Percentiles rank a stretch among this genome's conserved stretches.
Evolutionary conservation across 2,888 invertebrate genomes (phyloP).

Genomic region (Allolobophora icterica): DNA sequence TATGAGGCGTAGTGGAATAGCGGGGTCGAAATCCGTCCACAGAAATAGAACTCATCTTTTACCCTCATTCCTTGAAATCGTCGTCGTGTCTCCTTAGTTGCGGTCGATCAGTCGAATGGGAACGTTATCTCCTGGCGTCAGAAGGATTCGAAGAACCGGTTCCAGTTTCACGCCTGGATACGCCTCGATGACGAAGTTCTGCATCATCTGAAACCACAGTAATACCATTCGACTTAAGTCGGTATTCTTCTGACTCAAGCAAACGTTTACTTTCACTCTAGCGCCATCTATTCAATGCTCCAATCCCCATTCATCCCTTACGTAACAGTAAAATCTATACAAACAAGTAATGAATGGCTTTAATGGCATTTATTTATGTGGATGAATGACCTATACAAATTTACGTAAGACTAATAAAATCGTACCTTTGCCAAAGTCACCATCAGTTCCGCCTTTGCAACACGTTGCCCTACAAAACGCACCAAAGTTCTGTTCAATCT

Average conservation of each 20-base stretch:
- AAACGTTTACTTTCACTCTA: too few species aligned
- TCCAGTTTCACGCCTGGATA: conserved; percentile 51
- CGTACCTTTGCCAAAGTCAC: conserved; percentile 73
- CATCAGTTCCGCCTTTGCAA: conserved; percentile 78
- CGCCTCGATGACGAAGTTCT: conserved; percentile 55
- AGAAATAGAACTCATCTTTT: not conserved
- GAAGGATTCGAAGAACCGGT: conserved; percentile 57
- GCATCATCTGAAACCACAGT: conserved; percentile 57
- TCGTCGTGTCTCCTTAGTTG: not conserved
- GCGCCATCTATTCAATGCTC: too few species aligned
- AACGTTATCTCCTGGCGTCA: conserved; percentile 58
- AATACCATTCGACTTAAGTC: too few species aligned
- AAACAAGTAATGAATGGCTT: too few species aligned
- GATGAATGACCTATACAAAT: not conserved
- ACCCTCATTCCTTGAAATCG: not conserved
- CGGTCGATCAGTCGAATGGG: conserved; percentile 51
- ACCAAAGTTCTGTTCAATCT: not conserved
- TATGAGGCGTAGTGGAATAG: not conserved
- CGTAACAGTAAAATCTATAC: too few species aligned
- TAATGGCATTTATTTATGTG: too few species aligned
- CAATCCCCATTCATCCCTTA: too few species aligned
- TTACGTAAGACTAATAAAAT: not conserved
- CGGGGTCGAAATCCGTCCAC: not conserved
- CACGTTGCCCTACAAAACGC: conserved; percentile 46
- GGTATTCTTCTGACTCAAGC: too few species aligned